Conservation (phyloP, 2,113 vertebrate species). For the Struthio camelus region DNA sequence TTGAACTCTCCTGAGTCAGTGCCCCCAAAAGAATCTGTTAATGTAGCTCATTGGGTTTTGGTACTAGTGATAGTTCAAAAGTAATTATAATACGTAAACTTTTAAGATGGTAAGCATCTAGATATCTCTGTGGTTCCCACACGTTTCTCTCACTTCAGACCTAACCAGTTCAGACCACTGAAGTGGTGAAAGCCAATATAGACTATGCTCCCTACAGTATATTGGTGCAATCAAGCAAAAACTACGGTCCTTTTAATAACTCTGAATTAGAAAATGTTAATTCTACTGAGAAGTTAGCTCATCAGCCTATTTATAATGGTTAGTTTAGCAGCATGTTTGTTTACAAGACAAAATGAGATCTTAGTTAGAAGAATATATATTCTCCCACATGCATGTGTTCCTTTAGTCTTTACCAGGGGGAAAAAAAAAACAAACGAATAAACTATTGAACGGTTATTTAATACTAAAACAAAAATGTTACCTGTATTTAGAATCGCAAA, state of each 20-base stretch:
- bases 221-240: background rate
- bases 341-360: background rate
- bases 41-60: background rate
- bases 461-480: background rate
- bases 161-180: background rate
- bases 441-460: background rate
- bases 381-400: rapidly evolving
- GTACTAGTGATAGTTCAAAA: background rate
- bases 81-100: background rate
- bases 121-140: background rate
- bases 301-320: background rate
- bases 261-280: background rate
- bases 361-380: background rate
- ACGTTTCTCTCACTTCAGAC: background rate
- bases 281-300: background rate
- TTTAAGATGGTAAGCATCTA: background rate
- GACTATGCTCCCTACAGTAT: background rate
- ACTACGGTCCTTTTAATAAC: background rate
- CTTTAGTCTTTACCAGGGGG: background rate
- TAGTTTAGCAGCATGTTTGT: background rate
- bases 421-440: too few relatives aligned
- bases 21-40: background rate
- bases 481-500: background rate
- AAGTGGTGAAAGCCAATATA: background rate
- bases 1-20: background rate